Base-by-base conservation (phyloP, 2,888 invertebrate species). In the Chloroclystis v-ata region DNA sequence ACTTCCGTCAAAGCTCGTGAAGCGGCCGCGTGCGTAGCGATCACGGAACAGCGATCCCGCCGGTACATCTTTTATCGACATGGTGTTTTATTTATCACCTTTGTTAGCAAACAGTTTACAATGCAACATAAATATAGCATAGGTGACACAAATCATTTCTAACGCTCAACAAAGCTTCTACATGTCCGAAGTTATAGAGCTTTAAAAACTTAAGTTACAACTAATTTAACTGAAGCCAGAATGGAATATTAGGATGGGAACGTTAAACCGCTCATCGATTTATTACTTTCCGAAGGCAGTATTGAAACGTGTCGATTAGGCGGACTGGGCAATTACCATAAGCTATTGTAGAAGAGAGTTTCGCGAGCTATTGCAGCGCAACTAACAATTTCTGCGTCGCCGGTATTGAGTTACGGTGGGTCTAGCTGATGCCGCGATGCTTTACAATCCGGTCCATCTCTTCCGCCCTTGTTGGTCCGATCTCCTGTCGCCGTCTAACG, bases 361-460 rank as follows among this genome's bases (percentile, higher is more conserved):
- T 69, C 72, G 71, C 72, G 14, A 61, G 60, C 67, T 65, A 20
- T 20, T 66, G 72, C 78, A 78, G 35, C 66, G 73, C 70, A 80
- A 77, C 78, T 72, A 77, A 82, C 82, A 83, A 85, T 85, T 83
- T 84, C 76, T 72, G 72, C 72, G 82, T 83, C 84, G 69, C 62
- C 77, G 69, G 67, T 72, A 75, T 77, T 82, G 82, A 86, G 80
- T 84, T 83, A 85, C 82, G 81, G 76, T 59, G 70, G 74, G 68
- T 67, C 75, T 57, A 67, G 64, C 69, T 79, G 81, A 83, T 83
- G 82, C 75, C 84, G 84, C 83, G 80, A 83, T 83, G 82, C 72
- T 85, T 85, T 85, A 85, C 82, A 80, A 84, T 84, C 82, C 69
- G 72, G 77, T 71, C 71, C 82, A 83, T 85, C 83, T 85, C 82